Conservation (phyloP, 92 coral and sea anemone genomes). For the Palythoa caribaeorum region DNA sequence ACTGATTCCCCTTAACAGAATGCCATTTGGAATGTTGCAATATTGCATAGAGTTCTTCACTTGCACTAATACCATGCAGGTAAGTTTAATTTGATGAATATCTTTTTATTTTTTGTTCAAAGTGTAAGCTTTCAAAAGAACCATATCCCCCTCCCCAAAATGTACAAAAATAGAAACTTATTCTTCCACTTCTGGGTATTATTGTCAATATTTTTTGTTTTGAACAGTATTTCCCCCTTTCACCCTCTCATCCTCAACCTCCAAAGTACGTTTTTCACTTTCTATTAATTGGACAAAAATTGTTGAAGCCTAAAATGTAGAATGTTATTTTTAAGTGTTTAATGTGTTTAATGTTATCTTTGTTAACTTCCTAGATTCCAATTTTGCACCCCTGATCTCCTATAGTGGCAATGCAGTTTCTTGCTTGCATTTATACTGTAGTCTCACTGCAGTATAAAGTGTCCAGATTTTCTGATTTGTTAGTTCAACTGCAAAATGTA, state of each 20-base stretch:
- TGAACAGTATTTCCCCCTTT: background rate
- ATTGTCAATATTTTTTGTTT: slow-evolving; percentile 9
- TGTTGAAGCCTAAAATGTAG: slow-evolving; percentile 5
- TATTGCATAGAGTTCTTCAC: slow-evolving; percentile 54
- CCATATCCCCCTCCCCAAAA: background rate
- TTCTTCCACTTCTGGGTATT: background rate
- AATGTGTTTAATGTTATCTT: background rate
- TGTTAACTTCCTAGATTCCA: background rate
- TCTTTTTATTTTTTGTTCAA: background rate
- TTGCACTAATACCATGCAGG: slow-evolving; percentile 48
- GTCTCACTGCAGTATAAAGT: background rate
- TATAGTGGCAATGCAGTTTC: background rate
- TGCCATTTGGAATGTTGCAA: slow-evolving; percentile 42
- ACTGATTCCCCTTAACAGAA: slow-evolving; percentile 22
- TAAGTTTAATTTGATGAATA: background rate
- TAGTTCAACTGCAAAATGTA: background rate
- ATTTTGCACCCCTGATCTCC: background rate
- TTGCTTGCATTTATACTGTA: background rate
- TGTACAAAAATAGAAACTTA: background rate
- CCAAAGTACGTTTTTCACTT: slow-evolving; percentile 7
- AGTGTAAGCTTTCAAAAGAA: background rate
- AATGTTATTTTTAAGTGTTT: background rate
- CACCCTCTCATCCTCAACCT: background rate
- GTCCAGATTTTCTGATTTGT: background rate
- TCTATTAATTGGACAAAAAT: background rate